Percentiles rank a stretch among this genome's conserved stretches.
Evolutionary conservation across 2,888 invertebrate species (phyloP).

Genomic region (Listrodromus nycthemerus): DNA sequence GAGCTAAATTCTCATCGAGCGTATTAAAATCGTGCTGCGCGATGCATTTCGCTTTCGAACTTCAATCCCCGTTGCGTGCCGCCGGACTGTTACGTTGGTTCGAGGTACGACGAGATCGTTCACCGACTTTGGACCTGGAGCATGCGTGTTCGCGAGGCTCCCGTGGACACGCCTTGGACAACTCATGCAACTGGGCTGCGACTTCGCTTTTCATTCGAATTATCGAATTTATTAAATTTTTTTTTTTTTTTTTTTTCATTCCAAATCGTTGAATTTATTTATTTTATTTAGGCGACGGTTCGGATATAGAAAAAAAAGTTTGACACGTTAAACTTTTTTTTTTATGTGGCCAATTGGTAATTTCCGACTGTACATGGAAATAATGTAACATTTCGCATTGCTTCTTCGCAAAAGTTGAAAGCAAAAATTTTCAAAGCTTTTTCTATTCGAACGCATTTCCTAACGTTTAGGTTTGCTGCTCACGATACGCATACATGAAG

Average conservation of each 20-base stretch:
- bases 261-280: too few relatives aligned
- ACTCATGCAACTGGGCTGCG: constrained; percentile 36
- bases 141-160: not conserved
- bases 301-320: not conserved
- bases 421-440: too few relatives aligned
- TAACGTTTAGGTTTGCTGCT: too few relatives aligned
- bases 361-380: constrained; percentile 1
- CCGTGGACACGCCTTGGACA: constrained; percentile 37
- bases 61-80: constrained; percentile 18
- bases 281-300: too few relatives aligned
- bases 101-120: constrained; percentile 28
- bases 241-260: not conserved
- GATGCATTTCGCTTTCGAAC: constrained; percentile 40
- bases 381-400: too few relatives aligned
- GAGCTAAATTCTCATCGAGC: not conserved
- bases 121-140: constrained; percentile 12
- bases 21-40: constrained; percentile 11
- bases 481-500: not conserved
- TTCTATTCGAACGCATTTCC: too few relatives aligned
- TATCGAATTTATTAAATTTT: not conserved
- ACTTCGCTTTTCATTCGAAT: constrained; percentile 10
- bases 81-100: constrained; percentile 29
- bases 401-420: too few relatives aligned
- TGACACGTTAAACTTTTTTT: not conserved
- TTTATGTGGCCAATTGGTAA: not conserved